Evolutionary conservation across 1,140 invertebrate genomes (phyloP).

Genomic region (Heliconius congener): DNA sequence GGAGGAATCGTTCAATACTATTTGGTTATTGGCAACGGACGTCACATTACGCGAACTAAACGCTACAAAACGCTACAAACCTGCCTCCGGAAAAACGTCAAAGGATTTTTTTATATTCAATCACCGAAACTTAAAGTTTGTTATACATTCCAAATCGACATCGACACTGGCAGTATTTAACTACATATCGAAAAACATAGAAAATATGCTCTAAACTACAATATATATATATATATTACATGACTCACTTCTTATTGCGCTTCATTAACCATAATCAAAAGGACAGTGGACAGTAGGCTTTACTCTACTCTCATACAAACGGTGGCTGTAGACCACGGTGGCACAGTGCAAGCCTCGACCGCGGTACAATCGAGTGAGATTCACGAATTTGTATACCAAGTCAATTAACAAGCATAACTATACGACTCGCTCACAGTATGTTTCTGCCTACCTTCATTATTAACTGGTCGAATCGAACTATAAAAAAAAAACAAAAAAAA

Average conservation of each 20-base stretch:
- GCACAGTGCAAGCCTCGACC: conserved; percentile 9
- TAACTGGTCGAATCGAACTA: conserved; percentile 15
- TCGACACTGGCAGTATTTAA: conserved; percentile 72
- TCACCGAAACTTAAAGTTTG: conserved; percentile 15
- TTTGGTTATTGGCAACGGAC: conserved; percentile 75
- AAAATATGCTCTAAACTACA: conserved; percentile 74
- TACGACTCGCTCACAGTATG: conserved; percentile 42
- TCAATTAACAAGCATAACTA: conserved; percentile 27
- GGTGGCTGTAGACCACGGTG: neutral
- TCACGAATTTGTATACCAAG: conserved; percentile 36
- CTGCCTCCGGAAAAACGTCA: conserved; percentile 34
- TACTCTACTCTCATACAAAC: neutral
- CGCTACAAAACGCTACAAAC: conserved; percentile 41
- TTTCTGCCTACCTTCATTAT: conserved; percentile 36
- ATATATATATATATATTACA: conserved; percentile 72
- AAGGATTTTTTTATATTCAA: neutral
- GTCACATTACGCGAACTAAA: conserved; percentile 60
- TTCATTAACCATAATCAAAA: conserved; percentile 59
- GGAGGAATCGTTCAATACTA: conserved; percentile 73
- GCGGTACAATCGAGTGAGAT: conserved; percentile 41
- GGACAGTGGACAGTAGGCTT: conserved; percentile 23
- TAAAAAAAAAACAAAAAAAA: neutral
- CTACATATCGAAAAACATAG: conserved; percentile 78
- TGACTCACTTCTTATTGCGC: conserved; percentile 77
- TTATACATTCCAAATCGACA: neutral